Evolutionary conservation across 2,888 invertebrate species (phyloP), one percentile per base, ranked within the genome.

Genomic region (Andrena trimmerana): DNA sequence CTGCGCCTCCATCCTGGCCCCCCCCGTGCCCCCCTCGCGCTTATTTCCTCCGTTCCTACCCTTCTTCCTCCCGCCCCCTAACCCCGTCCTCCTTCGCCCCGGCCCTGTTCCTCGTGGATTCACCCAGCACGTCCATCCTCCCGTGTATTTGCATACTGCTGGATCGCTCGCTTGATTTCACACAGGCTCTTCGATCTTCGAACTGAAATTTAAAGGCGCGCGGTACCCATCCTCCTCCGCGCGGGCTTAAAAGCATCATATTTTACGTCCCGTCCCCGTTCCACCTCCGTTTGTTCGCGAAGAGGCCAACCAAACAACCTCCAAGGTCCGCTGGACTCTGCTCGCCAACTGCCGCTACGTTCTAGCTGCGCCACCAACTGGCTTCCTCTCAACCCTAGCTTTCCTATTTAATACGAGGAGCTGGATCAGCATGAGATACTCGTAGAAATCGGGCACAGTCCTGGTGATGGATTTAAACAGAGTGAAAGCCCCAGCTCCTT

Each of bases 211-310:
- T 91, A 92, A 93, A 91, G 90, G 89, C 89, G 83, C 57, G 20
- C 68, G 59, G 24, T 42, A 10, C 57, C 36, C 63, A 48, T 48
- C 33, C 33, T 75, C 48, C 75, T 71, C 68, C 67, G 6, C 68
- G 76, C 63, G 68, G 36, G 63, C 84, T 85, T 92, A 92, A 92
- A 92, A 92, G 92, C 92, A 90, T 93, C 90, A 92, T 92, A 93
- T 92, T 93, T 93, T 90, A 92, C 88, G 73, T 87, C 69, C 63
- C 74, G 71, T 68, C 60, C 71, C 31, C 65, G 59, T 33, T 52
- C 57, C 36, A n/a, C 66, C 70, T 81, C 72, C 66, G 67, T 82
- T 79, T 70, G 81, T 85, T 81, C 86, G 80, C 82, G 75, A 65
- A 85, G 77, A 83, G 84, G 80, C 68, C 83, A 75, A 77, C 79